Evolutionary conservation across 2,113 vertebrate genomes (phyloP), one percentile per base, ranked within the genome.

Genomic region (Megalops atlanticus): DNA sequence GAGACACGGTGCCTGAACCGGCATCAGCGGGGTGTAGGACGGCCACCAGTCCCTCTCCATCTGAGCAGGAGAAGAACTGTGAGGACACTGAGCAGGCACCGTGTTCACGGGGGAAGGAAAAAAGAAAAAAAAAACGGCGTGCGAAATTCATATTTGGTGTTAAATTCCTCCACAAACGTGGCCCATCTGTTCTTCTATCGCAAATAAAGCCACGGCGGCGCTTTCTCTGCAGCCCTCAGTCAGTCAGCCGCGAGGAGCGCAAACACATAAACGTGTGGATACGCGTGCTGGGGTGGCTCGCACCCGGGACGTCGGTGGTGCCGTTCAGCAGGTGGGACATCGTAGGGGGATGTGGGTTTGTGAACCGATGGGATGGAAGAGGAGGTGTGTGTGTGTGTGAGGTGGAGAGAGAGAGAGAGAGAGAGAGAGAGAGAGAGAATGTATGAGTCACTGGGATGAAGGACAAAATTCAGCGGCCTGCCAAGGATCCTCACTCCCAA

Each of bases 101-200:
- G 74, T 78, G 82, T 81, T 87, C 73, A 35, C 80, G 72, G 84
- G 78, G 82, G 86, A 86, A 71, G 84, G n/a, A n/a, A n/a, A n/a
- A n/a, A n/a, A 78, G 87, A 81, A 87, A 88, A 89, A 86, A 88
- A 84, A 78, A 88, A 84, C 90, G 88, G 87, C 91, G 90, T 85
- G 87, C 90, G 91, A 92, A 87, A 91, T 91, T 90, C 90, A 89
- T 84, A 89, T 91, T 90, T 77, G 81, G 88, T 91, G 90, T 85
- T 87, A 92, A 76, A 87, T 88, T 86, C 86, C 85, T 87, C 85
- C 85, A 85, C 88, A 87, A 90, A 78, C 86, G 85, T 77, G 15
- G 74, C 81, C 92, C 92, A 94, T 92, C 92, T 93, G 92, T 89
- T 92, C 87, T 77, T 79, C 71, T 47, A 75, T 54, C 64, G 81